These are phyloP conservation scores for Xanthia icteritia DNA, from an alignment of 2,888 invertebrate genomes.

Conservation along the genomic window DNA sequence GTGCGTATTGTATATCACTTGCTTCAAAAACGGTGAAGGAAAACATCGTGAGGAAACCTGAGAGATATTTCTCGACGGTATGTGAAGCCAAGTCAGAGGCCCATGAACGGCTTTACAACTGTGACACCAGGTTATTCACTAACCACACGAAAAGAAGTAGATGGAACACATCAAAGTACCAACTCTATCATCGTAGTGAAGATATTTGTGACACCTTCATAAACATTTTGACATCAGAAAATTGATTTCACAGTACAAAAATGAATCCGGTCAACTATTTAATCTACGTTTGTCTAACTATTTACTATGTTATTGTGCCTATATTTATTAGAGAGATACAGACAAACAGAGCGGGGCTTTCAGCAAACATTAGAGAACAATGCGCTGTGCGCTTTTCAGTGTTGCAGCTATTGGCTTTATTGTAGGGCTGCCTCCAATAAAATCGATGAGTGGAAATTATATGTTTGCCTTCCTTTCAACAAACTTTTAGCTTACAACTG, in stretches of 20 bases:
- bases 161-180: neutral
- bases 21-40: too few species aligned
- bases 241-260: neutral
- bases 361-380: conserved; percentile 45
- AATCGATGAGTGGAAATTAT: conserved; percentile 1
- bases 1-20: too few species aligned
- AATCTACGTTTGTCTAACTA: neutral
- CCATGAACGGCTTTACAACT: too few species aligned
- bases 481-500: conserved; percentile 6
- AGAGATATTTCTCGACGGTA: too few species aligned
- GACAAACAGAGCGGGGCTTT: conserved; percentile 19
- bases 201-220: neutral
- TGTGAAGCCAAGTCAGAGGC: too few species aligned
- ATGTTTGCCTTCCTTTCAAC: conserved; percentile 8
- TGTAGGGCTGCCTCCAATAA: conserved; percentile 29
- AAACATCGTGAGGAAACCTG: too few species aligned
- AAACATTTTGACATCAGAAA: neutral
- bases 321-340: conserved; percentile 2
- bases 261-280: neutral
- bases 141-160: too few species aligned
- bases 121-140: too few species aligned
- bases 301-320: neutral
- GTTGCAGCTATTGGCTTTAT: conserved; percentile 18
- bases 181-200: neutral
- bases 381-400: conserved; percentile 20